phyloP scores from a whole-genome alignment of 2,888 invertebrate genomes.

The Platerodrilus igneus region DNA sequence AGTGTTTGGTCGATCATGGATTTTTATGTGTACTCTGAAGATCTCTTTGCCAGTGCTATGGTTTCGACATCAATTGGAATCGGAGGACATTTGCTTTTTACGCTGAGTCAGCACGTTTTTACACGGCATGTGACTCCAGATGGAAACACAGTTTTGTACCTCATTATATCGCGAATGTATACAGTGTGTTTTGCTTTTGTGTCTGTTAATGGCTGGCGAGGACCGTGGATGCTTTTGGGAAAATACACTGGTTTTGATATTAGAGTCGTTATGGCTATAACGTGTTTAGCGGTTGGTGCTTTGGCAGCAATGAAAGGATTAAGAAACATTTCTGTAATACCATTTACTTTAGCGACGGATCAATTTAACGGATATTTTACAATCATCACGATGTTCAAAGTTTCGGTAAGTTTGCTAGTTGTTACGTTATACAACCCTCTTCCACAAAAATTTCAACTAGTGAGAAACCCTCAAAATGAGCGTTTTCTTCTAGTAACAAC shows the following conservation, averaged over 20 bases:
- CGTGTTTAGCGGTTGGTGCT: conserved; percentile 61
- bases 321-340: conserved; percentile 77
- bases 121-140: conserved; percentile 61
- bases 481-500: too few species aligned
- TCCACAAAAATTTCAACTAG: too few species aligned
- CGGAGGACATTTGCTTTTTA: conserved; percentile 64
- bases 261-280: conserved; percentile 59
- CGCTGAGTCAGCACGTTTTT: conserved; percentile 61
- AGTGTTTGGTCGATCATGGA: conserved; percentile 80
- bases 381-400: conserved; percentile 79
- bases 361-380: conserved; percentile 74
- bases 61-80: conserved; percentile 68
- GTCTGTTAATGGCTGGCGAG: conserved; percentile 86
- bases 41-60: conserved; percentile 58
- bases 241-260: conserved; percentile 61
- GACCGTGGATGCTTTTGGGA: conserved; percentile 75
- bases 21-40: conserved; percentile 62
- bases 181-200: conserved; percentile 71
- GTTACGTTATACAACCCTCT: too few species aligned
- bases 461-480: too few species aligned
- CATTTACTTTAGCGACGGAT: conserved; percentile 74
- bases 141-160: conserved; percentile 63
- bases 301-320: conserved; percentile 66
- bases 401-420: conserved; percentile 72
- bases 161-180: conserved; percentile 66